Evolutionary conservation across 2,888 invertebrate species (phyloP), one percentile per base, ranked within the genome.

Genomic region (Dasypolia templi): DNA sequence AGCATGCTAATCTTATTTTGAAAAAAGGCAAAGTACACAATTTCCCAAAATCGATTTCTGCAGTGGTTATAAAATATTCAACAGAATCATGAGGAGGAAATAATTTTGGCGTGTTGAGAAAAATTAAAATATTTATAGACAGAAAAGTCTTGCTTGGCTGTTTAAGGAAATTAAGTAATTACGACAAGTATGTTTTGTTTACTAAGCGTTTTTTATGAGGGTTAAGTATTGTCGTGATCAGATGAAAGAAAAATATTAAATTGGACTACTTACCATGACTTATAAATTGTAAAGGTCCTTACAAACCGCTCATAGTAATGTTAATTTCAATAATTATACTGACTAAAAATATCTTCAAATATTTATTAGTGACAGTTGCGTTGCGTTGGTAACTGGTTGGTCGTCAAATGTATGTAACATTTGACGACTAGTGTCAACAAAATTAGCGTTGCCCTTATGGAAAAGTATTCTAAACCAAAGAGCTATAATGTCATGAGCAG

Each of bases 1-100:
- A 74, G 53, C 77, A 82, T 84, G 77, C 65, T 81, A 86, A 88
- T 82, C 59, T 68, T 46, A 75, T 72, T 75, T 12, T 0, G 51
- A 67, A 70, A 80, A 74, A 63, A 14, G 29, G 22, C 22, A 64
- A 35, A 67, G 66, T 51, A 51, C 3, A 51, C 26, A 61, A n/a
- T 81, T 75, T 64, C 32, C 64, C 22, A 53, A 81, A 84, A 74
- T 51, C 26, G 56, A 62, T 79, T 72, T 62, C 51, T 35, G 69
- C 72, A 35, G 63, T 63, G n/a, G 14, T 19, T 46, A 39, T 67
- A 58, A 66, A 26, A 61, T 70, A 42, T 82, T 70, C 17, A 51
- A 26, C 29, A 46, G 56, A 46, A 32, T 58, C 42, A 35, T 29
- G 19, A 19, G 11, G 22, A 39, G 14, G n/a, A 53, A 51, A 71